Evolutionary conservation across 1,140 invertebrate genomes (phyloP).

Genomic region (Lasioglossum albipes): DNA sequence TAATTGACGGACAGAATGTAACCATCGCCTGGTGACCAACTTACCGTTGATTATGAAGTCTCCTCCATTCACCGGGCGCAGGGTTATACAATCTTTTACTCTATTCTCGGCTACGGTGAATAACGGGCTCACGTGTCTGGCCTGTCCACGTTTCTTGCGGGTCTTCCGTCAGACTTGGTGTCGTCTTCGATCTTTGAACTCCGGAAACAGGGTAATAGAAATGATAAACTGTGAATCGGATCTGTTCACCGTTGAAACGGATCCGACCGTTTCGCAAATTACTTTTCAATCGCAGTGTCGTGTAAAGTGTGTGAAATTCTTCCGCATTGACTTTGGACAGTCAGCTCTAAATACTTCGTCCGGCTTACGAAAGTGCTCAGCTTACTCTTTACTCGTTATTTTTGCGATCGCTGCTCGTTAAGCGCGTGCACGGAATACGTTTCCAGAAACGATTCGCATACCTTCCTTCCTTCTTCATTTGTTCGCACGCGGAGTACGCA

Average conservation of each 20-base stretch:
- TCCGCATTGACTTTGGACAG: too few relatives aligned
- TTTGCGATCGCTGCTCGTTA: neutral
- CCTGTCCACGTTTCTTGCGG: neutral
- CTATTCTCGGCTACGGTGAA: neutral
- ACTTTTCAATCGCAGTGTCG: too few relatives aligned
- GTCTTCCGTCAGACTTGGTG: neutral
- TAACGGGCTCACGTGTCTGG: neutral
- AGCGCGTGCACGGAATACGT: neutral
- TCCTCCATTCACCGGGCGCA: constrained; percentile 9
- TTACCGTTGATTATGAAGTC: constrained; percentile 13
- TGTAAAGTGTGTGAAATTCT: too few relatives aligned
- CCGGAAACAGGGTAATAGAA: neutral
- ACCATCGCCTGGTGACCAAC: constrained; percentile 21
- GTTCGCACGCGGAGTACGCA: neutral
- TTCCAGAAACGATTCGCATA: neutral
- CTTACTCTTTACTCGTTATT: neutral
- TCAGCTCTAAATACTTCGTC: neutral
- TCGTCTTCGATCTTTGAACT: neutral
- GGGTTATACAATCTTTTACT: constrained; percentile 34
- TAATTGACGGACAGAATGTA: neutral
- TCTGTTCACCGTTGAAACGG: too few relatives aligned
- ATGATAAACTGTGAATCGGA: neutral
- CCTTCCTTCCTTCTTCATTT: neutral
- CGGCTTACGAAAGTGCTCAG: neutral
- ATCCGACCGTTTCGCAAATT: too few relatives aligned